phyloP scores from a whole-genome alignment of 2,113 vertebrate genomes.

The Tachycineta bicolor region DNA sequence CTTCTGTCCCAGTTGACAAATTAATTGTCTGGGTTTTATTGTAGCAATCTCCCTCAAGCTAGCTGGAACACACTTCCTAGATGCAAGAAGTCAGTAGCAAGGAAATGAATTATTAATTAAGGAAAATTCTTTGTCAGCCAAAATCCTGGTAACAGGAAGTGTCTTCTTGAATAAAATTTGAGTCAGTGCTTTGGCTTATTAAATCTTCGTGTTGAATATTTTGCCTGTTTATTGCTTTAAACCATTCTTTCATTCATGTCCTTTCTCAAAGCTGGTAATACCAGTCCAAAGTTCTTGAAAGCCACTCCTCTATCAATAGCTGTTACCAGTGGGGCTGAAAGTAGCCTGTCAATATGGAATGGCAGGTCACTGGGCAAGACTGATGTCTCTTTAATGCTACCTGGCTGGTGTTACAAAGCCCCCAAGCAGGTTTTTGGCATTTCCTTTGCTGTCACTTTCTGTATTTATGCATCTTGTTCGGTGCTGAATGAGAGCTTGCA shows the following conservation, averaged over 20 bases:
- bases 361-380: neutral
- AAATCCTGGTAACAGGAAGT: neutral
- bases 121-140: neutral
- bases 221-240: neutral
- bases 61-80: neutral
- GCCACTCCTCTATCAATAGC: neutral
- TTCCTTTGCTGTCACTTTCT: conserved; percentile 12
- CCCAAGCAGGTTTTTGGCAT: conserved; percentile 25
- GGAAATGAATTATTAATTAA: neutral
- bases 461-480: neutral
- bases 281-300: neutral
- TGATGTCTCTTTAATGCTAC: neutral
- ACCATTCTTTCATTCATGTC: neutral
- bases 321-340: neutral
- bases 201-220: neutral
- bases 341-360: neutral
- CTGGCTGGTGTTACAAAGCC: neutral
- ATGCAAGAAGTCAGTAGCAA: neutral
- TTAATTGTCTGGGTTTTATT: neutral
- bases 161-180: neutral
- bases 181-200: neutral
- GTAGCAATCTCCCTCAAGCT: neutral
- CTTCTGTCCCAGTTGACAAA: neutral
- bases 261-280: neutral
- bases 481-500: neutral